These are phyloP conservation scores for Tolypeutes matacus DNA, from an alignment of 2,797 vertebrate genomes.

Conservation along the genomic window DNA sequence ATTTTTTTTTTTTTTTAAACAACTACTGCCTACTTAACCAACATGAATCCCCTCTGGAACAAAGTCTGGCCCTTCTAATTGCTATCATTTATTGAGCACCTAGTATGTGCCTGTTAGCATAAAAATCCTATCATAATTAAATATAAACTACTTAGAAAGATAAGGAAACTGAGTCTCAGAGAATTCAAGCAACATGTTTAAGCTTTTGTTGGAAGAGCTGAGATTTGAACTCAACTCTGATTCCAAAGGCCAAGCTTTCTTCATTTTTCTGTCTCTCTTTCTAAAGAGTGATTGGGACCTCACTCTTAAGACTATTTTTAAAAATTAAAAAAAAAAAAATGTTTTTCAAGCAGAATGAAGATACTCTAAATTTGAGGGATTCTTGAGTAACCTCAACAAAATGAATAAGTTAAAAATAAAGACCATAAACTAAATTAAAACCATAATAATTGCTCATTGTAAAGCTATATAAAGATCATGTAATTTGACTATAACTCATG, in stretches of 20 bases:
- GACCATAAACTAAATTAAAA: slow-evolving; percentile 48
- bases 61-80: background rate
- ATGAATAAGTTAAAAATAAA: slow-evolving; percentile 66
- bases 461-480: slow-evolving; percentile 34
- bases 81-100: background rate
- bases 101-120: background rate
- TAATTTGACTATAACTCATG: slow-evolving; percentile 23
- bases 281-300: slow-evolving; percentile 36
- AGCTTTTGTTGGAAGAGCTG: background rate
- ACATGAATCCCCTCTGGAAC: background rate
- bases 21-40: background rate
- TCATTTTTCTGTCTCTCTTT: background rate
- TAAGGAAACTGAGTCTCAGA: background rate
- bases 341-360: background rate
- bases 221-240: background rate
- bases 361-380: background rate
- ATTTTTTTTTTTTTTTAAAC: background rate
- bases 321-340: slow-evolving; percentile 38
- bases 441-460: slow-evolving; percentile 13
- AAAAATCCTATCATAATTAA: background rate
- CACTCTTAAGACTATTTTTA: background rate
- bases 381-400: slow-evolving; percentile 26
- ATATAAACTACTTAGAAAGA: background rate
- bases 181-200: background rate
- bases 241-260: background rate